phyloP scores from a whole-genome alignment of 2,888 invertebrate genomes.

The Synanthedon formicaeformis region DNA sequence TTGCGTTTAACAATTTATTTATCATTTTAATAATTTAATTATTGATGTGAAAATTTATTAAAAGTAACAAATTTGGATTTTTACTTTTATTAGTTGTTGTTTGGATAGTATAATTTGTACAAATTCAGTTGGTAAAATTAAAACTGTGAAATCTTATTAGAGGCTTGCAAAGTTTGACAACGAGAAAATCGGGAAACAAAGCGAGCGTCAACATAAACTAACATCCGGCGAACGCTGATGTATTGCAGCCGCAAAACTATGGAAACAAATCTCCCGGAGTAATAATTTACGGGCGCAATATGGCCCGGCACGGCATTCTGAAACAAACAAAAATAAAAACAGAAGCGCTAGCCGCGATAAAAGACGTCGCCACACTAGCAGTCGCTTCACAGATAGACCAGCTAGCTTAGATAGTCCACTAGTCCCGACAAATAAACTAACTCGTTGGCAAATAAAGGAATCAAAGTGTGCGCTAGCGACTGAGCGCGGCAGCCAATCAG shows the following conservation, averaged over 20 bases:
- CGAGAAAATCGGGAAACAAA: conserved; percentile 55
- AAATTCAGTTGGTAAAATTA: too few relatives aligned
- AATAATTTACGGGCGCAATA: conserved; percentile 65
- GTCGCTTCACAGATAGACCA: conserved; percentile 49
- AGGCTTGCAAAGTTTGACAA: conserved; percentile 43
- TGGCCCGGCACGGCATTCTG: conserved; percentile 54
- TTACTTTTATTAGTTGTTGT: too few relatives aligned
- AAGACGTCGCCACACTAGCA: conserved; percentile 55
- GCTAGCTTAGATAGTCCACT: conserved; percentile 38
- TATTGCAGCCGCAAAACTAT: conserved; percentile 64
- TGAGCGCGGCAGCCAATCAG: conserved; percentile 41
- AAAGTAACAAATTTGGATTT: not conserved
- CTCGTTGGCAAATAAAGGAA: conserved; percentile 33
- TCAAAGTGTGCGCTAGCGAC: conserved; percentile 22
- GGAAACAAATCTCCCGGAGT: conserved; percentile 63
- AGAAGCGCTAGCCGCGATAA: conserved; percentile 54
- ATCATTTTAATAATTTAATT: conserved; percentile 12
- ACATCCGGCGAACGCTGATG: conserved; percentile 63
- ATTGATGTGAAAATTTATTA: conserved; percentile 50
- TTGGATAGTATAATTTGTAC: too few relatives aligned
- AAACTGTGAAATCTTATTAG: not conserved
- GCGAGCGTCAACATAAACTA: conserved; percentile 61
- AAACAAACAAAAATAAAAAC: conserved; percentile 52
- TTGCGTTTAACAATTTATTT: conserved; percentile 32
- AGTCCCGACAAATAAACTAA: conserved; percentile 34